phyloP scores from a whole-genome alignment of 1,140 invertebrate genomes.

The Panonychus citri region DNA sequence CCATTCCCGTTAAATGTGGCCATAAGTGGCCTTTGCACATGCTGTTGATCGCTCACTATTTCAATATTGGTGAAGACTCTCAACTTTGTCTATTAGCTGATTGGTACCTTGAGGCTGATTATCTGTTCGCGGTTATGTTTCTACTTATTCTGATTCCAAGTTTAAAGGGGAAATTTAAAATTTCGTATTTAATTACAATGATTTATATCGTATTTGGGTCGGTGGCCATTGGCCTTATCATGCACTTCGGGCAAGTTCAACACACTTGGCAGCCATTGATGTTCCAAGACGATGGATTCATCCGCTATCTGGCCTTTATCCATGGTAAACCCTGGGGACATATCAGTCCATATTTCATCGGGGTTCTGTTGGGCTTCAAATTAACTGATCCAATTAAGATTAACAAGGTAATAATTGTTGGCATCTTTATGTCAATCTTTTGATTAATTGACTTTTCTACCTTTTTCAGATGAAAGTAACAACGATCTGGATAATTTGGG shows the following conservation, averaged over 20 bases:
- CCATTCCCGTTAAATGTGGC: background rate
- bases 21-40: background rate
- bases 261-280: background rate
- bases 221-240: background rate
- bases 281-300: background rate
- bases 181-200: background rate
- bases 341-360: background rate
- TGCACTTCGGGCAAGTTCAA: background rate
- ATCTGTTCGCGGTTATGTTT: background rate
- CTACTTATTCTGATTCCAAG: background rate
- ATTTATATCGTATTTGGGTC: background rate
- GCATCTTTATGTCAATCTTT: background rate
- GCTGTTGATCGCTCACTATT: background rate
- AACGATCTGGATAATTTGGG: background rate
- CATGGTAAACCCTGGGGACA: constrained; percentile 1
- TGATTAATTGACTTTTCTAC: background rate
- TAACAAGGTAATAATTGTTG: background rate
- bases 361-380: background rate
- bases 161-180: background rate
- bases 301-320: background rate
- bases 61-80: background rate
- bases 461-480: background rate
- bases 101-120: background rate
- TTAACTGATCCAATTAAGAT: background rate
- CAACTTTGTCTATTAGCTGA: background rate